Base-by-base conservation (phyloP, 2,113 vertebrate genomes). In the Trachemys scripta region DNA sequence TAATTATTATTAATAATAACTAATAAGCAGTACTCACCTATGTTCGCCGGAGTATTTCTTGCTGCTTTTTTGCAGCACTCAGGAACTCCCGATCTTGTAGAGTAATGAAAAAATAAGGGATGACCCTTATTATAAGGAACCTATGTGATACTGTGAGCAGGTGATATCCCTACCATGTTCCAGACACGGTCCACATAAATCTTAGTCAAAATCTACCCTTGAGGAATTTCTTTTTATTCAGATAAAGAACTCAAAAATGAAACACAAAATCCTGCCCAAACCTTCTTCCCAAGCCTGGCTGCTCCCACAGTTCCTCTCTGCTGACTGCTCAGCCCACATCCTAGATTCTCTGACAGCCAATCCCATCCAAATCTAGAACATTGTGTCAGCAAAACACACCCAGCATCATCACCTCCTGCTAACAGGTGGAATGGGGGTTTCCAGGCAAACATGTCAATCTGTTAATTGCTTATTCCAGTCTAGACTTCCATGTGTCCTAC, bases 231-330 rank as follows among this genome's bases (percentile, higher is more conserved):
- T 25, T 80, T 82, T 80, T 6, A 6, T 25, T 29, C 8, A 78
- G 80, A 38, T 93, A 89, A 82, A 45, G 53, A 78, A 86, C 29
- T 0, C 22, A 42, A 76, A 78, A 85, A 88, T 45, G 16, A 79
- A 93, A 59, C n/a, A 0, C 13, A 53, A 27, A 72, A 76, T 38
- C 29, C 59, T 62, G 12, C 27, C 29, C 29, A 62, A 62, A 29
- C 59, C 11, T 31, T 62, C 29, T 31, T 62, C 59, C 45, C 72
- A 80, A 51, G 53, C 35, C 10, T 10, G 10, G 20, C 53, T 50
- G 56, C 62, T 1, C 1, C 72, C 47, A 24, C 0, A 0, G 9
- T 42, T 75, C 57, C 62, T 45, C 84, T 22, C 38, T 86, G 25
- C 4, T 5, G 69, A 75, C 8, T n/a, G 69, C 69, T 75, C 62